Percentiles rank a stretch among this genome's conserved stretches.
These are phyloP conservation scores for Pediacus dermestoides DNA, from an alignment of 2,888 invertebrate genomes.

Conservation along the genomic window DNA sequence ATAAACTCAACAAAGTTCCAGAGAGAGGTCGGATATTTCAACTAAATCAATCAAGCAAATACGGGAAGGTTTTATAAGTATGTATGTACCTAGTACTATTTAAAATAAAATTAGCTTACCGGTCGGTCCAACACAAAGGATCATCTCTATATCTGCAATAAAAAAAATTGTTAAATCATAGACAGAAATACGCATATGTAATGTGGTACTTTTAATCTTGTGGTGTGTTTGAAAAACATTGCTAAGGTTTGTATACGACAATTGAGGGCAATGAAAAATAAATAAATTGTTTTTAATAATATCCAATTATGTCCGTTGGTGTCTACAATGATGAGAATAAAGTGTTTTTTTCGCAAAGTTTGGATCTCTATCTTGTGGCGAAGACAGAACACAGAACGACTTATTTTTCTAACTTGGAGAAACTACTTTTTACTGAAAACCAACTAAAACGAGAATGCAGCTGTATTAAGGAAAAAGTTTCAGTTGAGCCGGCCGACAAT, in stretches of 20 bases:
- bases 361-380: conserved; percentile 17
- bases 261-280: too few species aligned
- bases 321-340: conserved; percentile 13
- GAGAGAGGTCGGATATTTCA: too few species aligned
- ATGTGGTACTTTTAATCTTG: too few species aligned
- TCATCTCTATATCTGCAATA: conserved; percentile 82
- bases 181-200: too few species aligned
- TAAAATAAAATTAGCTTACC: conserved; percentile 56
- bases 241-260: too few species aligned
- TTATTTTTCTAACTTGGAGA: conserved; percentile 45
- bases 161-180: conserved; percentile 32
- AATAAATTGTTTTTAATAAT: conserved; percentile 3
- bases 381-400: conserved; percentile 29
- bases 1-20: too few species aligned
- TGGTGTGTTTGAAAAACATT: too few species aligned
- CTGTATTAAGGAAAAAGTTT: conserved; percentile 46
- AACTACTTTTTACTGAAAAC: conserved; percentile 47
- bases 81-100: too few species aligned
- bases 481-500: conserved; percentile 33
- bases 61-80: too few species aligned
- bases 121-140: conserved; percentile 84
- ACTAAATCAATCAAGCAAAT: too few species aligned
- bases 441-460: conserved; percentile 44
- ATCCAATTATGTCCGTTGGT: conserved; percentile 11
- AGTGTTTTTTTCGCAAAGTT: conserved; percentile 16